phyloP scores from a whole-genome alignment of 2,888 invertebrate species.

The Scaptomyza cyrtandrae region DNA sequence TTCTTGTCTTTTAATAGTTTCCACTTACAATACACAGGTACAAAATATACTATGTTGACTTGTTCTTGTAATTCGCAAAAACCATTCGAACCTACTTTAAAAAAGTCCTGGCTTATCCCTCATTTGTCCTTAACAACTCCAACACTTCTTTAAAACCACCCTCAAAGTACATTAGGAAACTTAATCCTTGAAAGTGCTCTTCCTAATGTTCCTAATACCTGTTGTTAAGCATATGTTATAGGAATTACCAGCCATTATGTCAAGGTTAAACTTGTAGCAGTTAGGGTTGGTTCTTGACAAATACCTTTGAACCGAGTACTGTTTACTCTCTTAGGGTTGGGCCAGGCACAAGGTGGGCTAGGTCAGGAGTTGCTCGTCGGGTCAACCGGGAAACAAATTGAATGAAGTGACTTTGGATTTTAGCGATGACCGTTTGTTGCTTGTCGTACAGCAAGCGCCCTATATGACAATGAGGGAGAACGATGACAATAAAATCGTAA shows the following conservation, averaged over 20 bases:
- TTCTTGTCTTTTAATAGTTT: not conserved
- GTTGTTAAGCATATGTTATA: slow-evolving; percentile 13
- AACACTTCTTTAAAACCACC: not conserved
- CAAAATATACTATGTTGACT: too few relatives aligned
- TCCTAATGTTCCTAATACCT: slow-evolving; percentile 8
- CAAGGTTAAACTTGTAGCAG: slow-evolving; percentile 21
- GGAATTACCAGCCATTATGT: slow-evolving; percentile 7
- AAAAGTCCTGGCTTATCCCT: not conserved
- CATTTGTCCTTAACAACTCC: not conserved
- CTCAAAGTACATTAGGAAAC: not conserved
- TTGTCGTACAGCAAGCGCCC: slow-evolving; percentile 25
- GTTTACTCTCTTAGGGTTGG: slow-evolving; percentile 32
- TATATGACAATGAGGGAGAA: slow-evolving; percentile 57
- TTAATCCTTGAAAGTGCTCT: not conserved
- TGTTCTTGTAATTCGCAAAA: too few relatives aligned
- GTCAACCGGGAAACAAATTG: slow-evolving; percentile 6
- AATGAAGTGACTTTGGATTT: slow-evolving; percentile 51
- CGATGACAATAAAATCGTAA: slow-evolving; percentile 63
- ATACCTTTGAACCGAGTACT: slow-evolving; percentile 9
- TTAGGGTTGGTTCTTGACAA: slow-evolving; percentile 18
- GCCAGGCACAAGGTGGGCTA: slow-evolving; percentile 33
- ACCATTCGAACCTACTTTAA: too few relatives aligned
- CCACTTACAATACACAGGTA: too few relatives aligned
- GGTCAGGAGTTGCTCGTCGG: slow-evolving; percentile 32
- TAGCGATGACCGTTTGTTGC: slow-evolving; percentile 47